Evolutionary conservation across 1,140 invertebrate genomes (phyloP), one percentile per base, ranked within the genome.

Genomic region (Cotesia typhae): DNA sequence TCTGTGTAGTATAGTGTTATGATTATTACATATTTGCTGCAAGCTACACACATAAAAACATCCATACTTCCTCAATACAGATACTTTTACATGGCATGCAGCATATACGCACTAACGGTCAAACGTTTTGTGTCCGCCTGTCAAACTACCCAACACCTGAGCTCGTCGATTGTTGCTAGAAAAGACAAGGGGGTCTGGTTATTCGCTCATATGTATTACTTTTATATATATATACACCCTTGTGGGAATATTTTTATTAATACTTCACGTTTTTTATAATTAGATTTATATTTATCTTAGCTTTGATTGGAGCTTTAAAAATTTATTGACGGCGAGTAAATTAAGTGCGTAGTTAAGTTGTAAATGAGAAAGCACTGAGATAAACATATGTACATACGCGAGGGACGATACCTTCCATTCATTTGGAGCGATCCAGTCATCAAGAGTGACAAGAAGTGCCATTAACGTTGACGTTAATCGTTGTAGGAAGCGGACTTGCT

Each of bases 141-240:
- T 77, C 79, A 75, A 77, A 79, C 79, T 64, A 79, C 75, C 76
- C 72, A 75, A 76, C 79, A 80, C 74, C 76, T 77, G 77, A 79
- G 72, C 72, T 60, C n/a, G 28, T 66, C 37, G 37, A 66, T 72
- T 67, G 52, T 59, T 17, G 20, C 57, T 17, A 53, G 17, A 28
- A 7, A 59, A 59, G 20, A 59, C 20, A 20, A 28, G 17, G 57
- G 7, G 53, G 17, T 28, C n/a, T 20, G 17, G 17, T 28, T 59
- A 20, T 28, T 20, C 4, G 38, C 12, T 20, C n/a, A 28, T 20
- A 28, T 28, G 28, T 28, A 28, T 28, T 28, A 28, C 28, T 28
- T 28, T 17, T 17, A 17, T 17, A 28, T 28, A 28, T 3, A 28
- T 28, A 2, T 28, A 28, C 28, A 1, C 5, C 14, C n/a, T 65